A percentile compares a stretch with the other conserved stretches of the same genome.
Evolutionary conservation across 2,113 vertebrate genomes (phyloP).

Genomic region (Nettapus auritus): DNA sequence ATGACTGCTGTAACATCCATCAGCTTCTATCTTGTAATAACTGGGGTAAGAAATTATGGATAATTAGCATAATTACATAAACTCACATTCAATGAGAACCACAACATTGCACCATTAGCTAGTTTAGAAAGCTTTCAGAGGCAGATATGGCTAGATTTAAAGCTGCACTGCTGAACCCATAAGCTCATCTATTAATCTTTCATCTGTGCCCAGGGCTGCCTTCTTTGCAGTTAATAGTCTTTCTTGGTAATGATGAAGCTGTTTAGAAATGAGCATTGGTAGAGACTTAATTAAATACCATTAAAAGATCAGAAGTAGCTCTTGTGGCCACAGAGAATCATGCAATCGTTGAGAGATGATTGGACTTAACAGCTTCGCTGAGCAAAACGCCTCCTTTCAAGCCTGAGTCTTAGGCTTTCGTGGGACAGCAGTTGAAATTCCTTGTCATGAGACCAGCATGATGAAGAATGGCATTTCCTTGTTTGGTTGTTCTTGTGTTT

Average conservation of each 20-base stretch:
- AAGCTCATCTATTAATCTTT: conserved; percentile 17
- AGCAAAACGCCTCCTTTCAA: background rate
- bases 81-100: background rate
- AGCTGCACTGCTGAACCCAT: background rate
- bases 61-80: background rate
- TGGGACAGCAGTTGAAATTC: background rate
- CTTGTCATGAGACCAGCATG: background rate
- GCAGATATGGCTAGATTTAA: background rate
- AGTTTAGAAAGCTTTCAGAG: background rate
- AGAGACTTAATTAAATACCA: background rate
- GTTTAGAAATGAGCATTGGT: conserved; percentile 6
- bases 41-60: background rate
- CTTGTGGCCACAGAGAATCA: background rate
- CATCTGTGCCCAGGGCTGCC: background rate
- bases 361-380: background rate
- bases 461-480: background rate
- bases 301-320: background rate
- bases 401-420: background rate
- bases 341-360: background rate
- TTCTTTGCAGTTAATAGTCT: background rate
- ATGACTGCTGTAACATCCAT: background rate
- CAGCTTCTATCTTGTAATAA: background rate
- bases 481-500: background rate
- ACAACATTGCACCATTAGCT: background rate
- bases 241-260: conserved; percentile 14